Base-by-base conservation (phyloP, 2,888 invertebrate genomes). In the Heliconius hortense region DNA sequence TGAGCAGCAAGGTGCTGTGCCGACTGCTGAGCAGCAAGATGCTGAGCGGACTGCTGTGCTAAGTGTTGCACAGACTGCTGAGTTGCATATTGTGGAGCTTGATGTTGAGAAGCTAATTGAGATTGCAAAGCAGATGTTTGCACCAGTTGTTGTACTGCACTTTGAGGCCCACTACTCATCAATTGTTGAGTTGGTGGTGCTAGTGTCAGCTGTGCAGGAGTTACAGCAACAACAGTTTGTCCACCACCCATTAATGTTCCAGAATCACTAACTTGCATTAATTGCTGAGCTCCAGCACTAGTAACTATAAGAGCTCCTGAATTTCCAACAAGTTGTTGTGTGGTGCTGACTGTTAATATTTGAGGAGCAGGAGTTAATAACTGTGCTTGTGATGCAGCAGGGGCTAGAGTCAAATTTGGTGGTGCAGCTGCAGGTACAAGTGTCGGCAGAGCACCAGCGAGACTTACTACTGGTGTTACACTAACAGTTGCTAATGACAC, bases 261-360 rank as follows among this genome's bases (percentile, higher is more conserved):
- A 24, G 94, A 94, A 81, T 94, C 94, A 87, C 94, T 93, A 24
- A 94, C 94, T 89, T 94, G 94, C 94, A 94, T 93, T 8, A 94
- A 81, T 82, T 94, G 94, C 78, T 94, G 94, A 3, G 91, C 93
- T 76, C 94, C 94, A 78, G 94, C 94, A 88, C 94, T 94, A 53
- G 94, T 94, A 5, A 94, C 93, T 80, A 94, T 94, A 35, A 94
- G 85, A 21, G 94, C 88, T 66, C 94, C 94, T 73, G 94, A 94
- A 80, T 93, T 94, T 1, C 93, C 93, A 76, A 94, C 87, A 28
- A 94, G 85, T 79, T 94, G 94, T 80, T 94, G 94, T 76, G 94
- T 94, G 72, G 93, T 94, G 80, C 94, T 94, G 11, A 94, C 94
- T 76, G 93, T 92, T 2, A 94, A 86, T 78, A 94, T 86, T 84